These are phyloP conservation scores for Neotoma lepida DNA, from an alignment of 2,113 vertebrate species.

Conservation along the genomic window DNA sequence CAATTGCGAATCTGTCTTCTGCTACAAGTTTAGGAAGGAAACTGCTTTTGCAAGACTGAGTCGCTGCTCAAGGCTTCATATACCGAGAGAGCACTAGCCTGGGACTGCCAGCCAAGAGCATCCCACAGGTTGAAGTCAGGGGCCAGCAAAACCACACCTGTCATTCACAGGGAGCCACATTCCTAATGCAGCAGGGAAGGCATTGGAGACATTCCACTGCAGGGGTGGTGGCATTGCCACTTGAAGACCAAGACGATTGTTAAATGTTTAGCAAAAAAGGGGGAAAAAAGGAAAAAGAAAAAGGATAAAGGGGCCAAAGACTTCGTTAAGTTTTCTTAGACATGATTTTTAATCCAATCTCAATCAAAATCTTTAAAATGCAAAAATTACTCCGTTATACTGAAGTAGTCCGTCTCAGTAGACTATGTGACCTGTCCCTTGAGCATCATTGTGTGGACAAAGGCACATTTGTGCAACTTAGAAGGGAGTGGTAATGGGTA, in stretches of 20 bases:
- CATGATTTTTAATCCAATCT: neutral
- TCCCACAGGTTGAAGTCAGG: neutral
- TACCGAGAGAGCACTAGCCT: too few relatives aligned
- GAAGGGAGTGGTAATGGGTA: neutral
- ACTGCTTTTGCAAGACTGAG: neutral
- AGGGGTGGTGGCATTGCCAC: neutral
- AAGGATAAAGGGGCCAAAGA: neutral
- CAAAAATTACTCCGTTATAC: neutral
- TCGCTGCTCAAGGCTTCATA: neutral
- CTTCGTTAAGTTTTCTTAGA: slow-evolving; percentile 7
- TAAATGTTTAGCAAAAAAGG: neutral
- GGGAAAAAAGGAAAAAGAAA: too few relatives aligned
- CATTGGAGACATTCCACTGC: rapidly evolving
- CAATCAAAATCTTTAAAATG: slow-evolving; percentile 11
- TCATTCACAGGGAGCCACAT: neutral
- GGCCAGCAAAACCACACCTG: too few relatives aligned
- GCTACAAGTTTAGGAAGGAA: neutral
- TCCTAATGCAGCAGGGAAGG: neutral
- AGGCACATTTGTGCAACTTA: neutral
- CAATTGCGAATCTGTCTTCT: neutral
- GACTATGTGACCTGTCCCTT: neutral
- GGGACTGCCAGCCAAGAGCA: neutral
- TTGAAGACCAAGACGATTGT: neutral
- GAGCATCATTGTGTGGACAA: neutral
- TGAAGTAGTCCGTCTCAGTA: neutral